Evolutionary conservation across 2,888 invertebrate species (phyloP).

Genomic region (Herminia tarsipennalis): DNA sequence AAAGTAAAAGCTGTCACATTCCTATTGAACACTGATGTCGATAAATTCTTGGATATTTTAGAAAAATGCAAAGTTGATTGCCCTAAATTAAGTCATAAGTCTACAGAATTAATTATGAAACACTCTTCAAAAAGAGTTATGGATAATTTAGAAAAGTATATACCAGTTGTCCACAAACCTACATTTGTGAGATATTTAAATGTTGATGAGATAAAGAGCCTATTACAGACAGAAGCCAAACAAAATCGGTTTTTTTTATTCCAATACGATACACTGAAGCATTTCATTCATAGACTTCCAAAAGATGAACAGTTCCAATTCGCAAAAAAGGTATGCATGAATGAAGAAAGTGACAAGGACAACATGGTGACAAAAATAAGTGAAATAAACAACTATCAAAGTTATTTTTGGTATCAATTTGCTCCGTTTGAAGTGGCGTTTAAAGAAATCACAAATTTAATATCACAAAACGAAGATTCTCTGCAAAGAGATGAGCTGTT

Average conservation of each 20-base stretch:
- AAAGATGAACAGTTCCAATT: slow-evolving; percentile 59
- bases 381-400: slow-evolving; percentile 17
- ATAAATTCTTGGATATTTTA: slow-evolving; percentile 57
- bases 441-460: slow-evolving; percentile 41
- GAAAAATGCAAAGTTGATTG: slow-evolving; percentile 34
- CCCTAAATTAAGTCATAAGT: slow-evolving; percentile 51
- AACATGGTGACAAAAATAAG: slow-evolving; percentile 38
- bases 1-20: slow-evolving; percentile 47
- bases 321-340: slow-evolving; percentile 58
- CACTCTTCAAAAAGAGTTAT: slow-evolving; percentile 54
- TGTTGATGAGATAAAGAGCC: slow-evolving; percentile 54
- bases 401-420: slow-evolving; percentile 62
- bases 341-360: slow-evolving; percentile 43
- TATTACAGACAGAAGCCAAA: slow-evolving; percentile 50
- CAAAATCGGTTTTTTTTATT: slow-evolving; percentile 41
- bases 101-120: slow-evolving; percentile 63
- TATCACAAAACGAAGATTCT: slow-evolving; percentile 9
- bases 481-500: slow-evolving; percentile 42
- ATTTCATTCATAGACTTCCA: slow-evolving; percentile 57
- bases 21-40: slow-evolving; percentile 51
- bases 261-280: slow-evolving; percentile 42
- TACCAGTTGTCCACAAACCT: slow-evolving; percentile 47
- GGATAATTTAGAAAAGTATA: slow-evolving; percentile 56
- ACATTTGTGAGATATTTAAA: slow-evolving; percentile 64
- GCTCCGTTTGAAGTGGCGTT: slow-evolving; percentile 64